These are phyloP conservation scores for Felis catus DNA, from an alignment of 2,113 vertebrate species.

Conservation along the genomic window F.catus_Fca126_mat1.0 CM031423.1:74272001-74272500, in stretches of 20 bases:
- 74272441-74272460: background rate
- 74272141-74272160: conserved; percentile 27
- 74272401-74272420: background rate
- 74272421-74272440: background rate
- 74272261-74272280: conserved; percentile 55
- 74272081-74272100: conserved; percentile 22
- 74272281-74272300: conserved; percentile 43
- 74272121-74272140: conserved; percentile 60
- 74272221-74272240: background rate
- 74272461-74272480: background rate
- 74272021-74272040: conserved; percentile 73
- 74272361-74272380: background rate
- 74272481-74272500: background rate
- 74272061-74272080: conserved; percentile 25
- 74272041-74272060: conserved; percentile 67
- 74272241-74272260: background rate
- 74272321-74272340: conserved; percentile 19
- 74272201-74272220: background rate
- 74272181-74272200: background rate
- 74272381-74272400: background rate
- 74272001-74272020: conserved; percentile 57
- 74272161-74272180: conserved; percentile 7
- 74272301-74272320: conserved; percentile 47
- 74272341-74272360: conserved; percentile 37
- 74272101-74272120: conserved; percentile 58